Evolutionary conservation across 2,888 invertebrate genomes (phyloP).

Genomic region (Pteria penguin): DNA sequence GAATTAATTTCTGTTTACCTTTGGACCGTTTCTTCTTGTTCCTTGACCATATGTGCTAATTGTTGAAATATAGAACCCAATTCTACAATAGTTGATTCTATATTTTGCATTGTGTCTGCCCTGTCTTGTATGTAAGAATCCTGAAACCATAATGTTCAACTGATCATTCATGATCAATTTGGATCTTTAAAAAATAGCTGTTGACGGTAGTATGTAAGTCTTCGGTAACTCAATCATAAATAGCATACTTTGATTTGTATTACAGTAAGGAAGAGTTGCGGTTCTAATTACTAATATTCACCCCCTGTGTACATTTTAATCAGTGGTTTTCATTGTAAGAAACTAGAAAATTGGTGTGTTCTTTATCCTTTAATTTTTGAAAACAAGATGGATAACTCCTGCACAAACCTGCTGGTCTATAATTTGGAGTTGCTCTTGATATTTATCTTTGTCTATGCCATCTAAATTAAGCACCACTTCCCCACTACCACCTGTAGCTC

Average conservation of each 20-base stretch:
- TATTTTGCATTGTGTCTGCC: conserved; percentile 99
- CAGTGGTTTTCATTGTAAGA: not conserved
- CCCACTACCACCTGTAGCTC: conserved; percentile 80
- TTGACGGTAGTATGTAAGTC: too few relatives aligned
- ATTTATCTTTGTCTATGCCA: conserved; percentile 79
- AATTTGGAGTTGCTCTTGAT: conserved; percentile 83
- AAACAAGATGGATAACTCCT: too few relatives aligned
- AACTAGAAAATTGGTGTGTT: not conserved
- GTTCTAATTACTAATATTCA: too few relatives aligned
- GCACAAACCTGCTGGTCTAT: conserved; percentile 88
- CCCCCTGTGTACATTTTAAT: not conserved
- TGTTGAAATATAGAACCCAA: conserved; percentile 99
- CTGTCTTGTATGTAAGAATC: conserved; percentile 94
- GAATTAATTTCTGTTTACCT: conserved; percentile 80
- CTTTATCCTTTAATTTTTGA: not conserved
- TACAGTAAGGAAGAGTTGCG: too few relatives aligned
- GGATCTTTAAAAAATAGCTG: too few relatives aligned
- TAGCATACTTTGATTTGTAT: too few relatives aligned
- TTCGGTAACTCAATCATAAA: too few relatives aligned
- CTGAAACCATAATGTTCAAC: too few relatives aligned
- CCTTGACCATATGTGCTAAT: conserved; percentile 91
- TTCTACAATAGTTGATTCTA: conserved; percentile 99
- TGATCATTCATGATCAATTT: too few relatives aligned
- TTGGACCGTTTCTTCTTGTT: conserved; percentile 98
- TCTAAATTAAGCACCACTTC: conserved; percentile 94